These are phyloP conservation scores for Brachymystax lenok DNA, from an alignment of 2,797 vertebrate species.

Conservation along the genomic window DNA sequence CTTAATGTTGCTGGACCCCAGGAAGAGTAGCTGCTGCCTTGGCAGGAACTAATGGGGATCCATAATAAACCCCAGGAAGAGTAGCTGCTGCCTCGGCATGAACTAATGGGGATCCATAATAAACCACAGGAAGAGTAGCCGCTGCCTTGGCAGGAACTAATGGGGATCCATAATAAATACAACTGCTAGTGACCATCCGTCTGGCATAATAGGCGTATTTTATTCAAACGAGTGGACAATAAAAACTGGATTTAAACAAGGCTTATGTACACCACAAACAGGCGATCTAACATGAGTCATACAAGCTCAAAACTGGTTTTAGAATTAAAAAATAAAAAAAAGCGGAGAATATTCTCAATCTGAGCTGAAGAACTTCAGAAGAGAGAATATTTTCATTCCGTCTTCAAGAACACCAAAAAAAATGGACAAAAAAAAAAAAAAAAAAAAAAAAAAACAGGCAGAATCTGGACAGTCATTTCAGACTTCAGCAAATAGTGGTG, in stretches of 20 bases:
- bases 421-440: neutral
- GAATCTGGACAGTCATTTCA: neutral
- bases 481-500: neutral
- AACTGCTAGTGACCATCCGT: too few relatives aligned
- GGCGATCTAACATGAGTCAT: neutral
- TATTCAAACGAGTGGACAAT: neutral
- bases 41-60: too few relatives aligned
- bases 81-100: too few relatives aligned
- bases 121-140: too few relatives aligned
- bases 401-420: neutral
- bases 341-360: neutral
- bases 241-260: neutral
- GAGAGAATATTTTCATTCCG: neutral
- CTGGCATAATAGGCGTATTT: too few relatives aligned
- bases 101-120: too few relatives aligned
- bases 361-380: neutral
- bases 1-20: too few relatives aligned
- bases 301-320: neutral
- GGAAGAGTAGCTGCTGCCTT: too few relatives aligned
- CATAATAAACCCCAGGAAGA: too few relatives aligned
- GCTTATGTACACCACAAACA: slow-evolving; percentile 5
- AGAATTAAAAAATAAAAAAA: neutral
- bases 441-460: neutral
- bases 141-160: too few relatives aligned
- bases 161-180: too few relatives aligned